phyloP scores from a whole-genome alignment of 2,888 invertebrate species.

The Salpingus planirostris region DNA sequence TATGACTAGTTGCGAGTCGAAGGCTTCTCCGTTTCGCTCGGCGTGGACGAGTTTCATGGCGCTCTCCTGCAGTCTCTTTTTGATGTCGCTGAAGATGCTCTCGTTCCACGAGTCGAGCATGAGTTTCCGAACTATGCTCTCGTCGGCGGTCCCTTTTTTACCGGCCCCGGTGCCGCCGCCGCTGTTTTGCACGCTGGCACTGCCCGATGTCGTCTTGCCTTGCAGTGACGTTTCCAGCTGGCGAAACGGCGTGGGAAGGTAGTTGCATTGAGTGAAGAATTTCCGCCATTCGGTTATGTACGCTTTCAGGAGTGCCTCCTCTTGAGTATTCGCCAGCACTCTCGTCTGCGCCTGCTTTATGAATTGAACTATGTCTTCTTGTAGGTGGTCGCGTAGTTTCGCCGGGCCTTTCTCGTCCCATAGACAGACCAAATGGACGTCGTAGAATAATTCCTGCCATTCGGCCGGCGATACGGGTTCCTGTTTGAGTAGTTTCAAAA shows the following conservation, averaged over 20 bases:
- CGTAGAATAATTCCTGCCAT: constrained; percentile 97
- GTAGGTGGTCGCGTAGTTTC: constrained; percentile 80
- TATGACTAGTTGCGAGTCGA: constrained; percentile 94
- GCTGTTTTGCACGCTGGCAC: constrained; percentile 29
- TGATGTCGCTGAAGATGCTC: constrained; percentile 92
- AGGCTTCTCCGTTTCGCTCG: constrained; percentile 95
- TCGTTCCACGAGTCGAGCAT: constrained; percentile 99
- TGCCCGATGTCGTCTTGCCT: constrained; percentile 47
- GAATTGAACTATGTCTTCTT: constrained; percentile 88
- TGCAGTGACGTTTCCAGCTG: constrained; percentile 80
- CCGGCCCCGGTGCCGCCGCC: constrained; percentile 34
- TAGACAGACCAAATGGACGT: constrained; percentile 89
- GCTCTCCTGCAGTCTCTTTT: constrained; percentile 84
- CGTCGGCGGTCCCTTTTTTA: constrained; percentile 61
- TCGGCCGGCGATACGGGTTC: constrained; percentile 88
- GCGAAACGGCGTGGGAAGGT: constrained; percentile 91
- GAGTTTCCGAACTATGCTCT: constrained; percentile 85
- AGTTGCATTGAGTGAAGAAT: constrained; percentile 96
- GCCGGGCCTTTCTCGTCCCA: constrained; percentile 95
- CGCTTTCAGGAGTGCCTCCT: constrained; percentile 89
- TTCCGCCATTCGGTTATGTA: constrained; percentile 98
- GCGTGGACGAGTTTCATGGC: constrained; percentile 97
- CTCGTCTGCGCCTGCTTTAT: constrained; percentile 87
- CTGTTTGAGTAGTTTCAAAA: constrained; percentile 87
- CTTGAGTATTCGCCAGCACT: constrained; percentile 86